A percentile compares a stretch with the other conserved stretches of the same genome.
These are phyloP conservation scores for Argyrosomus regius DNA, from an alignment of 2,797 vertebrate species.

Conservation along the genomic window DNA sequence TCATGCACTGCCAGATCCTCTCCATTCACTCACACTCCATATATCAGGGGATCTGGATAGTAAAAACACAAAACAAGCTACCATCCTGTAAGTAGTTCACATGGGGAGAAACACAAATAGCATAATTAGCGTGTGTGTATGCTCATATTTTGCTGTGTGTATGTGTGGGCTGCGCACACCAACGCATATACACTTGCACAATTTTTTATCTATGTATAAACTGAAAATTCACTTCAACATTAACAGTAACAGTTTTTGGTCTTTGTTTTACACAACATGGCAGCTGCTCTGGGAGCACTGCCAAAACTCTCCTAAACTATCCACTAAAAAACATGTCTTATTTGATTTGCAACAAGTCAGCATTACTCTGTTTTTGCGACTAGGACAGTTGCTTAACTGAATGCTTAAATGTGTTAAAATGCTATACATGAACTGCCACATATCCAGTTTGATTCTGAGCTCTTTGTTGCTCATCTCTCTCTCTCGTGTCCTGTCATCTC, in stretches of 20 bases:
- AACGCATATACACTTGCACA: background rate
- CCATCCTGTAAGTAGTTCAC: slow-evolving; percentile 6
- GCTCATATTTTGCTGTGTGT: background rate
- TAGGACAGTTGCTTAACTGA: background rate
- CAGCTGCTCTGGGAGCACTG: slow-evolving; percentile 40
- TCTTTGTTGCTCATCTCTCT: background rate
- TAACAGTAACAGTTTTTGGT: background rate
- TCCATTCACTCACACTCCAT: slow-evolving; percentile 41
- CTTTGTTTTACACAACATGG: slow-evolving; percentile 44
- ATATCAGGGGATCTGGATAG: slow-evolving; percentile 25
- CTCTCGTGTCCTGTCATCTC: background rate
- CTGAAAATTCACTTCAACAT: background rate
- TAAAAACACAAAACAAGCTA: slow-evolving; percentile 22
- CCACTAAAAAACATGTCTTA: slow-evolving; percentile 4
- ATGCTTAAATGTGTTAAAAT: background rate
- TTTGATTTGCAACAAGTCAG: slow-evolving; percentile 12
- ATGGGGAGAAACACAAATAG: slow-evolving; percentile 1
- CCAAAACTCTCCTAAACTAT: slow-evolving; percentile 21
- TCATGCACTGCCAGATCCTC: slow-evolving; percentile 49
- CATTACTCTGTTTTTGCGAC: slow-evolving; percentile 1
- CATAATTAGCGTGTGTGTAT: background rate
- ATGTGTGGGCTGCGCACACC: background rate
- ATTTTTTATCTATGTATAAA: background rate
- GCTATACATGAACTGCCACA: background rate
- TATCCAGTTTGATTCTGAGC: background rate